Percentiles rank a stretch among this genome's conserved stretches.
Conservation (phyloP, 2,888 invertebrate genomes). For the Torymus tubicola region DNA sequence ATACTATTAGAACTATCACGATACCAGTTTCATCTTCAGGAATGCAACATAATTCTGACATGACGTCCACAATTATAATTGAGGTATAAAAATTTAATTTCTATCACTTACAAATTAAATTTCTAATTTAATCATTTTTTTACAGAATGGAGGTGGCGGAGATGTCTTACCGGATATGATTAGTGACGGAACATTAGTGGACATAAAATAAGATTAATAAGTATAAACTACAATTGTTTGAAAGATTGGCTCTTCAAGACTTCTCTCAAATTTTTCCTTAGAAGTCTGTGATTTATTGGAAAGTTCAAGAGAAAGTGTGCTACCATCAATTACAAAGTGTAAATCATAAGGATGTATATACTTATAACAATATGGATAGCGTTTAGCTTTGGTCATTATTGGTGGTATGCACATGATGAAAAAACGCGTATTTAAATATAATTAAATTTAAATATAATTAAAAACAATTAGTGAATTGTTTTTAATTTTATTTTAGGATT, state of each 20-base stretch:
- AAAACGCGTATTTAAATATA: background rate
- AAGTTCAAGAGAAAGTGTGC: slow-evolving; percentile 20
- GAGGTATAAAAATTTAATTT: slow-evolving; percentile 62
- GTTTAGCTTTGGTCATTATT: slow-evolving; percentile 23
- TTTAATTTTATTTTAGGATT: slow-evolving; percentile 1
- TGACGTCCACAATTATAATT: slow-evolving; percentile 70
- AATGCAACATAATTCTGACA: slow-evolving; percentile 68
- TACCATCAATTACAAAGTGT: slow-evolving; percentile 33
- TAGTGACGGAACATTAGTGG: slow-evolving; percentile 62
- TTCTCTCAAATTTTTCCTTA: slow-evolving; percentile 25
- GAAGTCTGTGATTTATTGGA: slow-evolving; percentile 35
- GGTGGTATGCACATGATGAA: slow-evolving; percentile 8
- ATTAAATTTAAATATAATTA: slow-evolving; percentile 30
- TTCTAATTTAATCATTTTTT: slow-evolving; percentile 41
- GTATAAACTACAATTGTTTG: slow-evolving; percentile 2
- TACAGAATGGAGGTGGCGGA: slow-evolving; percentile 65
- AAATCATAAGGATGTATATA: slow-evolving; percentile 47
- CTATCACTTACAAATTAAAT: background rate
- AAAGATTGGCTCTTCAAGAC: slow-evolving; percentile 11
- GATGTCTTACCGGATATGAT: slow-evolving; percentile 67
- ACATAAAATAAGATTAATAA: slow-evolving; percentile 50
- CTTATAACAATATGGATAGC: slow-evolving; percentile 29
- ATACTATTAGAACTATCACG: slow-evolving; percentile 68
- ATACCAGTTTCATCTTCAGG: slow-evolving; percentile 67
- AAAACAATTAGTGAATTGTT: slow-evolving; percentile 35